Conservation (phyloP, 1,140 invertebrate species). For the Nylanderia fulva region DNA sequence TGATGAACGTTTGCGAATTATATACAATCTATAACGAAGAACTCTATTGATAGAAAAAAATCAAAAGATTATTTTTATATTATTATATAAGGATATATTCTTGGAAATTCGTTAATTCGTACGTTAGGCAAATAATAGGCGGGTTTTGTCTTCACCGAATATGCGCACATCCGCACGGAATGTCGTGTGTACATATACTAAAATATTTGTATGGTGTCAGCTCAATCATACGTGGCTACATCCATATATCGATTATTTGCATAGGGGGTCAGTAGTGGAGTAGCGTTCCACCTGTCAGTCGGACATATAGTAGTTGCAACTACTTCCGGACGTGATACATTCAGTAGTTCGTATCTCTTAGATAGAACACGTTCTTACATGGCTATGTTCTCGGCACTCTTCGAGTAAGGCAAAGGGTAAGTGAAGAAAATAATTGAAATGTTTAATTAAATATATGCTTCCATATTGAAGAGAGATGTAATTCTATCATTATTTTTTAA, state of each 20-base stretch:
- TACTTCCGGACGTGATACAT: slow-evolving; percentile 65
- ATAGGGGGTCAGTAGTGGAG: slow-evolving; percentile 82
- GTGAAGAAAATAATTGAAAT: slow-evolving; percentile 21
- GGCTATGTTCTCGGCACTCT: slow-evolving; percentile 41
- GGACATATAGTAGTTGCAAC: slow-evolving; percentile 72
- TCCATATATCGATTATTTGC: slow-evolving; percentile 82
- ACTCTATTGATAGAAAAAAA: neutral
- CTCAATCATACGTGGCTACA: slow-evolving; percentile 78
- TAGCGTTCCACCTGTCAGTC: slow-evolving; percentile 66
- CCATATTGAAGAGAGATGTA: neutral
- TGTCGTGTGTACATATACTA: slow-evolving; percentile 30
- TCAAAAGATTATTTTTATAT: neutral
- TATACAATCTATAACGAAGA: neutral
- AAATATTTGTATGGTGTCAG: slow-evolving; percentile 65
- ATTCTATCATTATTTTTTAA: neutral
- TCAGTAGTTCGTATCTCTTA: slow-evolving; percentile 32
- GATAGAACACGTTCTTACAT: neutral
- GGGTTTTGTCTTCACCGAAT: neutral
- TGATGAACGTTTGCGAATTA: neutral
- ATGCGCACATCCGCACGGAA: neutral
- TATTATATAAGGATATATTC: too few species aligned
- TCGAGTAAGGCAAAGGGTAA: slow-evolving; percentile 63
- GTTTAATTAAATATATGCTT: neutral
- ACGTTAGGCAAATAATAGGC: too few species aligned
- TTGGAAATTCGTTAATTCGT: too few species aligned